Conservation (phyloP, 2,113 vertebrate genomes). For the Daphoenositta chrysoptera region DNA sequence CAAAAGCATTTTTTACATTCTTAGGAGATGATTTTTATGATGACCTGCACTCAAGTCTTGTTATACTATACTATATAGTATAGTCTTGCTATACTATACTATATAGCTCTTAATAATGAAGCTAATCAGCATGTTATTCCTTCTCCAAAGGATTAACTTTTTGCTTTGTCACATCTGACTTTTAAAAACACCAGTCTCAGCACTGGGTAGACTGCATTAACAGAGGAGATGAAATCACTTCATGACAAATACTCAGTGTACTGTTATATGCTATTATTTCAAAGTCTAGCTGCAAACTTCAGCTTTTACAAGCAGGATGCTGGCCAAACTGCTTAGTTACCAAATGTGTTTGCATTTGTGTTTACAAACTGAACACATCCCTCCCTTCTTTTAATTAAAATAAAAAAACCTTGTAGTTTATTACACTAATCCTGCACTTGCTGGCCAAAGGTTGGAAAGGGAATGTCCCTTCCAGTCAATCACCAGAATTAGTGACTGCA, state of each 20-base stretch:
- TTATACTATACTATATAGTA: no score
- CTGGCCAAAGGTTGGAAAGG: neutral
- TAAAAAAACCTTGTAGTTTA: neutral
- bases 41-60: neutral
- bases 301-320: constrained; percentile 1
- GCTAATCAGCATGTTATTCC: neutral
- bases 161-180: neutral
- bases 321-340: constrained; percentile 55
- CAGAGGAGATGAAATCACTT: constrained; percentile 31
- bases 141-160: neutral
- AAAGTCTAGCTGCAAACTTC: constrained; percentile 5
- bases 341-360: constrained; percentile 37
- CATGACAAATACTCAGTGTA: constrained; percentile 12
- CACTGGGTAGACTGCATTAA: neutral
- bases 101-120: neutral
- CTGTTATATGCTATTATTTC: constrained; percentile 26
- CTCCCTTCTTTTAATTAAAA: constrained; percentile 1
- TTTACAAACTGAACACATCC: constrained; percentile 45
- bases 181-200: neutral
- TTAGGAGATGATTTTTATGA: neutral
- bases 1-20: constrained; percentile 18
- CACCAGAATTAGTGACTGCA: neutral
- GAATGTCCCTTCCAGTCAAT: neutral
- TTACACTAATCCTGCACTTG: neutral
- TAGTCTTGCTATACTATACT: no score